phyloP scores from a whole-genome alignment of 1,140 invertebrate genomes.

The Galendromus occidentalis region DNA sequence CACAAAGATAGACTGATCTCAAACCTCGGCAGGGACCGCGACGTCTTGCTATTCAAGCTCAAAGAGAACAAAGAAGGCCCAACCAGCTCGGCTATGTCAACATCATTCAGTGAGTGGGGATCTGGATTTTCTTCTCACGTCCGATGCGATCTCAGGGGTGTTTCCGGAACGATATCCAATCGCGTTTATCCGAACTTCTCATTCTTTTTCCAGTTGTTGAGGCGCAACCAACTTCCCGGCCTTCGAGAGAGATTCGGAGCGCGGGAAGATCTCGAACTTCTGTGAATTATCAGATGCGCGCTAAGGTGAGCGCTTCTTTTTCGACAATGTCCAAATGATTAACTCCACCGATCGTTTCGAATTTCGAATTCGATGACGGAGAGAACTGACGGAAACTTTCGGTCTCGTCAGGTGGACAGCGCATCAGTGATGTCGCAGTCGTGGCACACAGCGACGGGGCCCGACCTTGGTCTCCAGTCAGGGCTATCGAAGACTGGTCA shows the following conservation, averaged over 20 bases:
- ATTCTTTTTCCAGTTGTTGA: not conserved
- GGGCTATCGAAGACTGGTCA: not conserved
- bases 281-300: not conserved
- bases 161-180: not conserved
- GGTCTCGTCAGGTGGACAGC: not conserved
- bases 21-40: not conserved
- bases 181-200: not conserved
- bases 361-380: not conserved
- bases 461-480: conserved; percentile 3
- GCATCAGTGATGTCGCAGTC: not conserved
- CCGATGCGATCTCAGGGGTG: too few relatives aligned
- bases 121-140: too few relatives aligned
- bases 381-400: too few relatives aligned
- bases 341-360: not conserved
- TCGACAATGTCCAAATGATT: not conserved
- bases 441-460: conserved; percentile 9
- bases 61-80: conserved; percentile 5
- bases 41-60: not conserved
- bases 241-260: not conserved
- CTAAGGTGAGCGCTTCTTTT: not conserved
- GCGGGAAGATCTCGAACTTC: not conserved
- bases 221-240: not conserved
- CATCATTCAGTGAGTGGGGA: conserved; percentile 3
- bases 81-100: not conserved
- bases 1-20: conserved; percentile 1